These are phyloP conservation scores for Parnassius glacialis DNA, from an alignment of 2,888 invertebrate genomes.

Conservation along the genomic window DNA sequence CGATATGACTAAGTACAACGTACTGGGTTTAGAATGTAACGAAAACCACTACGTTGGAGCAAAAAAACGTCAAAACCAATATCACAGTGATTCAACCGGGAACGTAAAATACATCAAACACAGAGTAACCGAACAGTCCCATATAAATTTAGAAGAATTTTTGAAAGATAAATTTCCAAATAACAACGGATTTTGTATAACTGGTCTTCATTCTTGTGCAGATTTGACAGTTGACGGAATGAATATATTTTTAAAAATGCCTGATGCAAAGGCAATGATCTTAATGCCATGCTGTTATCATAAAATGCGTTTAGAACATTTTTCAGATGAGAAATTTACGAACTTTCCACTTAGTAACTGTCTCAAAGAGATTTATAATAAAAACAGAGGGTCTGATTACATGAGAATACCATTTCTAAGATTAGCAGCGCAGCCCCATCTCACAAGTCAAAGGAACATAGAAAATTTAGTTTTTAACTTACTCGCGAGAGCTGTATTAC, in stretches of 20 bases:
- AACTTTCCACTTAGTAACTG: constrained; percentile 85
- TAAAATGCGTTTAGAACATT: constrained; percentile 67
- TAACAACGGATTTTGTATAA: constrained; percentile 53
- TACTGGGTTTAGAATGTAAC: constrained; percentile 86
- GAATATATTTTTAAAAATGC: constrained; percentile 82
- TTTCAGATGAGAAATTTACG: constrained; percentile 58
- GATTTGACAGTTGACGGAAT: constrained; percentile 86
- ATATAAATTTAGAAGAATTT: constrained; percentile 58
- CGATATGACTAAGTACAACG: constrained; percentile 77
- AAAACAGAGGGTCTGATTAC: constrained; percentile 58
- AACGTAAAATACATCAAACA: constrained; percentile 82
- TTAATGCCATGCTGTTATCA: constrained; percentile 92
- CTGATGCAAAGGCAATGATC: constrained; percentile 78
- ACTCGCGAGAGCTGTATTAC: constrained; percentile 82
- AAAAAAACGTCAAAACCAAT: constrained; percentile 76
- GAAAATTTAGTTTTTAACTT: constrained; percentile 77
- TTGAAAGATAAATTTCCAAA: constrained; percentile 61
- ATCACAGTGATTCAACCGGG: constrained; percentile 72
- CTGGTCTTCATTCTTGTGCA: constrained; percentile 89
- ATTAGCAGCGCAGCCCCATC: constrained; percentile 85
- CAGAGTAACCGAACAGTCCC: constrained; percentile 77
- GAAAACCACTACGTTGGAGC: constrained; percentile 78
- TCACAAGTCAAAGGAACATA: constrained; percentile 68
- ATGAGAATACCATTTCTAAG: constrained; percentile 85
- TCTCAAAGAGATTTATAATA: constrained; percentile 60